phyloP scores from a whole-genome alignment of 2,888 invertebrate species.

The Entomobrya proxima region DNA sequence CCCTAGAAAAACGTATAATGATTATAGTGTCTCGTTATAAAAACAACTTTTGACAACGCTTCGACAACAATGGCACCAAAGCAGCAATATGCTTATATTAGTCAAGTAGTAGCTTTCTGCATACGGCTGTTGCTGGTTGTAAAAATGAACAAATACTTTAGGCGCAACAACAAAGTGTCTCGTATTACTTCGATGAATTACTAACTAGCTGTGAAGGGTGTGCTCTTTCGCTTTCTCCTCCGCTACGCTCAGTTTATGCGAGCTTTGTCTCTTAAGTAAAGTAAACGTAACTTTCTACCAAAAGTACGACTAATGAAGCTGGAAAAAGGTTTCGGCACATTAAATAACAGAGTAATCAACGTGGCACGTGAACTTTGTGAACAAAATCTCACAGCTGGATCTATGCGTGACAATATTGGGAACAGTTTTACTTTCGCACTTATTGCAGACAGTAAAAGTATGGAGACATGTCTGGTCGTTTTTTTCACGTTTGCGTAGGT shows the following conservation, averaged over 20 bases:
- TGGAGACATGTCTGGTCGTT: no score
- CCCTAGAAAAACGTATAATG: neutral
- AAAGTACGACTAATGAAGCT: slow-evolving; percentile 50
- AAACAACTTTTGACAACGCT: neutral
- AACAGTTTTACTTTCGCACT: no score
- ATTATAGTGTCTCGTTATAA: neutral
- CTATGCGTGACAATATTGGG: no score
- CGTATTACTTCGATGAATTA: slow-evolving; percentile 41
- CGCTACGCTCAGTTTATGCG: neutral
- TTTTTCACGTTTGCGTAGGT: no score
- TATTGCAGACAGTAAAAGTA: no score
- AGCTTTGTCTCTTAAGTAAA: slow-evolving; percentile 26
- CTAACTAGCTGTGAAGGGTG: slow-evolving; percentile 45
- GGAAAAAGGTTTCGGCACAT: slow-evolving; percentile 57
- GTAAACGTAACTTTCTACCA: slow-evolving; percentile 11
- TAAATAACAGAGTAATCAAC: slow-evolving; percentile 67
- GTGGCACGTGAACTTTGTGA: slow-evolving; percentile 55
- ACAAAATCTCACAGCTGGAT: slow-evolving; percentile 22
- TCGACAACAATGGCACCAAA: slow-evolving; percentile 42
- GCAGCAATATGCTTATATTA: neutral
- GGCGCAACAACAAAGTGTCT: slow-evolving; percentile 28
- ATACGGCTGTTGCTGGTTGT: neutral
- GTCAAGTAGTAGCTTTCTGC: neutral
- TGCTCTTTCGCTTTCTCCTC: neutral
- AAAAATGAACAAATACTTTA: neutral